Conservation (phyloP, 2,113 vertebrate genomes). For the Pollimyrus isidori region DNA sequence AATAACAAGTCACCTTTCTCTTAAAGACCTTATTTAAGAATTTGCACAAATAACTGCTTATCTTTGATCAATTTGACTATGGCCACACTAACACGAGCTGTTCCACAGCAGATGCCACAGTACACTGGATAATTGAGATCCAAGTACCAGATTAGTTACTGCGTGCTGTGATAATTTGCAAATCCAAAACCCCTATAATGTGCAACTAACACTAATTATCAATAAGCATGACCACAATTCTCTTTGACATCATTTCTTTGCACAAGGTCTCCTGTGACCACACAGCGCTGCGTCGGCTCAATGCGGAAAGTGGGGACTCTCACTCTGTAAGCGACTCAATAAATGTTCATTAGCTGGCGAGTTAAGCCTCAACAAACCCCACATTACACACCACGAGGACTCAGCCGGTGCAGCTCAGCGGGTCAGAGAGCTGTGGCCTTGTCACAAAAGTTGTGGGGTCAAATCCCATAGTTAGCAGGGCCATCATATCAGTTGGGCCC, state of each 20-base stretch:
- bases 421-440: background rate
- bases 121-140: background rate
- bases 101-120: background rate
- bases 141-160: background rate
- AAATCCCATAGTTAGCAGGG: background rate
- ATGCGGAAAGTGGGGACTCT: background rate
- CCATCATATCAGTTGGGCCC: background rate
- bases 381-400: background rate
- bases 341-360: background rate
- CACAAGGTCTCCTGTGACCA: background rate
- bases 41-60: background rate
- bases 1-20: background rate
- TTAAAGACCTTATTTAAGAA: background rate
- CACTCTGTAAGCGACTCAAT: background rate
- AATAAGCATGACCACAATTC: background rate
- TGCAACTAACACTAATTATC: background rate
- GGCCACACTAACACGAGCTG: background rate
- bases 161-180: background rate
- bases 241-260: background rate
- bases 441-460: background rate
- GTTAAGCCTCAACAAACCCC: background rate
- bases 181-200: background rate
- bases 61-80: background rate
- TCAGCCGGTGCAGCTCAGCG: background rate
- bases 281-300: background rate